Base-by-base conservation (phyloP, 2,113 vertebrate species). In the Leptodactylus fuscus region DNA sequence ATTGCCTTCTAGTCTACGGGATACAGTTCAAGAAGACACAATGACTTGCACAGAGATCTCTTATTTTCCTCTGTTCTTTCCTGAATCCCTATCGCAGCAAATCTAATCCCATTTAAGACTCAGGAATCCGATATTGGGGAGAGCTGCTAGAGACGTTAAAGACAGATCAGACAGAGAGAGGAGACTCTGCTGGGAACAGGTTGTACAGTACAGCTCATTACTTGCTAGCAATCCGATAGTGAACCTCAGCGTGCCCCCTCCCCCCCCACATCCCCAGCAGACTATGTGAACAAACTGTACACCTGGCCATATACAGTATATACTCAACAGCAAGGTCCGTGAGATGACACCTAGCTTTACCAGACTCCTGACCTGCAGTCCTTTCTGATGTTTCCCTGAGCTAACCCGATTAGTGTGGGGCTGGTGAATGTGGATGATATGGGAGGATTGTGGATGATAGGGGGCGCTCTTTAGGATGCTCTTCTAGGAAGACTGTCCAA, bases 91-190 rank as follows among this genome's bases (percentile, higher is more conserved):
- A 41, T 80, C 53, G 5, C 53, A 24, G 79, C 18, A 15, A 27
- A 27, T 74, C 41, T 74, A 74, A 49, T 75, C 38, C 5, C 15
- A 49, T 27, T 18, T 75, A 75, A 75, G 44, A 51, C 74, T 16
- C 46, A 20, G 74, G 62, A 69, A 81, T 70, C 44, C 18, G 80
- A 81, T 81, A 49, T 27, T 20, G 3, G 27, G 60, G 41, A 69
- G n/a, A 62, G 11, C 32, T 16, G 58, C n/a, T n/a, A n/a, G n/a
- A n/a, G n/a, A n/a, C n/a, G n/a, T n/a, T n/a, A n/a, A n/a, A n/a
- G n/a, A n/a, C 32, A 55, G 49, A 38, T 48, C 27, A 79, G 49
- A 18, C 20, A 7, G 32, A 15, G 8, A 46, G 36, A 20, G 41
- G 62, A 29, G 27, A 69, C 18, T 7, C 77, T 49, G 41, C n/a